phyloP scores from a whole-genome alignment of 2,113 vertebrate species.

The Takifugu bimaculatus region DNA sequence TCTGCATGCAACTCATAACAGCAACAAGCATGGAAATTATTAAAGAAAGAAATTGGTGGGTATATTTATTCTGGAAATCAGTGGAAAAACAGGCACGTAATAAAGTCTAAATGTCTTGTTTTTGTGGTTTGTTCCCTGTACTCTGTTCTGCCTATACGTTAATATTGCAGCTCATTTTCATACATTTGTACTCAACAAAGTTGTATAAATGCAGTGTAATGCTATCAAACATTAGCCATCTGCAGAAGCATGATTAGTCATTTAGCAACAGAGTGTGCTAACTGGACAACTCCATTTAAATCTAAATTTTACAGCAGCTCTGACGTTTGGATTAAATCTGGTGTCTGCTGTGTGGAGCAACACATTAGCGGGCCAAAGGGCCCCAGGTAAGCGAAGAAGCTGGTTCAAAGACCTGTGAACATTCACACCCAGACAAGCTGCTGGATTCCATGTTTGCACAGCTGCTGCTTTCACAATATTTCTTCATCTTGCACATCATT shows the following conservation, averaged over 20 bases:
- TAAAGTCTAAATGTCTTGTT: conserved; percentile 20
- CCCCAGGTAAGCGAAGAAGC: conserved; percentile 1
- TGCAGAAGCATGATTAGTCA: too few species aligned
- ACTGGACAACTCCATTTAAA: conserved; percentile 12
- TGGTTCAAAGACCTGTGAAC: conserved; percentile 22
- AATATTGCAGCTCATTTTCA: too few species aligned
- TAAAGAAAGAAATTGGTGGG: conserved; percentile 52
- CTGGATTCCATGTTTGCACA: conserved; percentile 58
- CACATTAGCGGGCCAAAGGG: conserved; percentile 28
- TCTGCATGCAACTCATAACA: conserved; percentile 46
- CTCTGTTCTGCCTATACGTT: too few species aligned
- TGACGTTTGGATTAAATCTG: conserved; percentile 7
- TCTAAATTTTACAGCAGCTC: not conserved
- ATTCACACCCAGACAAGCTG: conserved; percentile 30
- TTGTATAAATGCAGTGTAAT: too few species aligned
- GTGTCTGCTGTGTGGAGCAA: conserved; percentile 33
- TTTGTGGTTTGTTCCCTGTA: too few species aligned
- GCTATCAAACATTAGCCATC: too few species aligned
- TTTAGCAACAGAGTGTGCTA: too few species aligned
- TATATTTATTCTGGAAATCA: conserved; percentile 61
- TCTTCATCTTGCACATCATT: conserved; percentile 33
- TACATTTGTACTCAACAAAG: too few species aligned
- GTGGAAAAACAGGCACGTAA: conserved; percentile 23
- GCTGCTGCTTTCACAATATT: conserved; percentile 53
- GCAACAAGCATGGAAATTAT: conserved; percentile 65